These are phyloP conservation scores for Fistularia tabacaria DNA, from an alignment of 2,797 vertebrate genomes.

Conservation along the genomic window DNA sequence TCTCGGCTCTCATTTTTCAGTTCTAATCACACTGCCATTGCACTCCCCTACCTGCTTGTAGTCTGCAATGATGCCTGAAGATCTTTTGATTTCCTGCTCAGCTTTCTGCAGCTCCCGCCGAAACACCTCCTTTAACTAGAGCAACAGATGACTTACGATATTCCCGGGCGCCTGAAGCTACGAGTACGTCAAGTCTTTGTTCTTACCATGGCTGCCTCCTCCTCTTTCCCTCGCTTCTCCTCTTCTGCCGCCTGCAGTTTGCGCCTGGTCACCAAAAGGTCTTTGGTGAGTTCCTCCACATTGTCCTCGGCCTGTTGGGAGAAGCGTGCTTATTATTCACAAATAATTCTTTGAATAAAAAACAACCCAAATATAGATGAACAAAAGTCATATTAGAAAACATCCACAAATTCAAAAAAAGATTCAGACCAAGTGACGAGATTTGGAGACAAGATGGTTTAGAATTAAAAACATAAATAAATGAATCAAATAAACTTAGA, in stretches of 20 bases:
- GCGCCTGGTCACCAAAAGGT: slow-evolving; percentile 81
- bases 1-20: background rate
- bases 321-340: background rate
- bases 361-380: background rate
- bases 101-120: slow-evolving; percentile 86
- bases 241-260: slow-evolving; percentile 82
- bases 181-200: background rate
- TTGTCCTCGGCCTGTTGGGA: slow-evolving; percentile 82
- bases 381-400: background rate
- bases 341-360: background rate
- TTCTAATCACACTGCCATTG: background rate
- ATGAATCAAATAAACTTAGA: too few species aligned
- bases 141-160: background rate
- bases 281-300: slow-evolving; percentile 85
- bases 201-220: slow-evolving; percentile 75
- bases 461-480: too few species aligned
- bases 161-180: too few species aligned
- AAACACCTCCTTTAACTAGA: slow-evolving; percentile 85
- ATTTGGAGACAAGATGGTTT: too few species aligned
- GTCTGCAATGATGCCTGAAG: slow-evolving; percentile 85
- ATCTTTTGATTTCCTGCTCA: slow-evolving; percentile 84
- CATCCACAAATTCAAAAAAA: too few species aligned
- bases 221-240: slow-evolving; percentile 80
- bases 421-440: too few species aligned
- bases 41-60: slow-evolving; percentile 86